Conservation (phyloP, 2,797 vertebrate species). For the Pseudochromis fuscus region DNA sequence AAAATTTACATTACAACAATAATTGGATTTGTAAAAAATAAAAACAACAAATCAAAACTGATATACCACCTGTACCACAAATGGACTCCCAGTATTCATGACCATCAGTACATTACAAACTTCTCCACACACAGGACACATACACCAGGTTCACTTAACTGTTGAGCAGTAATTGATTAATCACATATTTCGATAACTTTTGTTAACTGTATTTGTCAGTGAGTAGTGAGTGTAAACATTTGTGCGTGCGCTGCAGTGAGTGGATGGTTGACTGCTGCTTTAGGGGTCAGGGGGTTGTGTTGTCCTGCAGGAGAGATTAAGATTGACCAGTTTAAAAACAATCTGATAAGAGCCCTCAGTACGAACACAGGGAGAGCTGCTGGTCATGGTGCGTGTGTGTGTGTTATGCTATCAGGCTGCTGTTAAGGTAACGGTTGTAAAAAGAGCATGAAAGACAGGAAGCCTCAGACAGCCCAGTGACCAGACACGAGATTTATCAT, state of each 20-base stretch:
- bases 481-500: slow-evolving; percentile 53
- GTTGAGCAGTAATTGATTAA: neutral
- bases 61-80: too few species aligned
- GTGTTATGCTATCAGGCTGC: slow-evolving; percentile 21
- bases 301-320: slow-evolving; percentile 14
- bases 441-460: slow-evolving; percentile 45
- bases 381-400: slow-evolving; percentile 10
- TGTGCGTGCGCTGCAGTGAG: slow-evolving; percentile 1
- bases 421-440: slow-evolving; percentile 44
- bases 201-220: slow-evolving; percentile 1
- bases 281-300: slow-evolving; percentile 28
- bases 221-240: slow-evolving; percentile 8
- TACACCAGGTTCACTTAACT: neutral
- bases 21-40: too few species aligned
- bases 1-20: too few species aligned
- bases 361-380: slow-evolving; percentile 30
- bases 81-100: too few species aligned
- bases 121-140: too few species aligned
- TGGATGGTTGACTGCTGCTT: slow-evolving; percentile 16
- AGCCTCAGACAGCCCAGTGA: slow-evolving; percentile 49
- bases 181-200: neutral
- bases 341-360: slow-evolving; percentile 53
- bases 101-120: too few species aligned
- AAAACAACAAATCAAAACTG: too few species aligned
- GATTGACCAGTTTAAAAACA: slow-evolving; percentile 40